Percentiles rank a stretch among this genome's conserved stretches.
Evolutionary conservation across 2,113 vertebrate genomes (phyloP).

Genomic region (Heterochromis multidens): DNA sequence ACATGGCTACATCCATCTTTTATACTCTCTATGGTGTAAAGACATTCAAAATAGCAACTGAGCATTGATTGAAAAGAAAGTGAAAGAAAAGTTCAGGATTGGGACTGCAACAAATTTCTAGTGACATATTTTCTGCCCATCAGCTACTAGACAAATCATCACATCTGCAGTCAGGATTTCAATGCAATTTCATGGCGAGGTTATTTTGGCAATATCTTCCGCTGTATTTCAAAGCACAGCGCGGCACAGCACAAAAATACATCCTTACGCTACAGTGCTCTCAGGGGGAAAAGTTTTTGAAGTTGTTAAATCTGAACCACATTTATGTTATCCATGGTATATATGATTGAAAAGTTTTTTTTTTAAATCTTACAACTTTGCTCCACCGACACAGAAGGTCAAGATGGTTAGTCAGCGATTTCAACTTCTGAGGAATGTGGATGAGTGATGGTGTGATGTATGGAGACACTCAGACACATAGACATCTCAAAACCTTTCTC

Average conservation of each 20-base stretch:
- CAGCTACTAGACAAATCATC: neutral
- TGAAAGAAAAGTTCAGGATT: neutral
- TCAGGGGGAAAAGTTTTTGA: neutral
- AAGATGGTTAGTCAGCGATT: conserved; percentile 3
- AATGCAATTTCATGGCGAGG: neutral
- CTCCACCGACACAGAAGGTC: neutral
- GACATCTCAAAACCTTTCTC: neutral
- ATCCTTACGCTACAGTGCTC: neutral
- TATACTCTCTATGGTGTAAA: neutral
- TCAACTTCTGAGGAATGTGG: neutral
- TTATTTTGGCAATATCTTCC: neutral
- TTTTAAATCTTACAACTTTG: neutral
- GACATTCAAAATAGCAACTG: neutral
- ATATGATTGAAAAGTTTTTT: neutral
- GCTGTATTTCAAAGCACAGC: neutral
- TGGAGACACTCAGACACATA: neutral
- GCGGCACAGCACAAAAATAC: neutral
- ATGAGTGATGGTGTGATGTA: neutral
- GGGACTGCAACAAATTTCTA: neutral
- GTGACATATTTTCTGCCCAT: neutral
- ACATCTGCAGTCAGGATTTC: neutral
- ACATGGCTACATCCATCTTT: neutral
- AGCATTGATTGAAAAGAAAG: neutral
- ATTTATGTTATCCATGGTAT: neutral
- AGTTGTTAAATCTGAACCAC: neutral